phyloP scores from a whole-genome alignment of 2,797 vertebrate species.

The Chiroxiphia lanceolata region DNA sequence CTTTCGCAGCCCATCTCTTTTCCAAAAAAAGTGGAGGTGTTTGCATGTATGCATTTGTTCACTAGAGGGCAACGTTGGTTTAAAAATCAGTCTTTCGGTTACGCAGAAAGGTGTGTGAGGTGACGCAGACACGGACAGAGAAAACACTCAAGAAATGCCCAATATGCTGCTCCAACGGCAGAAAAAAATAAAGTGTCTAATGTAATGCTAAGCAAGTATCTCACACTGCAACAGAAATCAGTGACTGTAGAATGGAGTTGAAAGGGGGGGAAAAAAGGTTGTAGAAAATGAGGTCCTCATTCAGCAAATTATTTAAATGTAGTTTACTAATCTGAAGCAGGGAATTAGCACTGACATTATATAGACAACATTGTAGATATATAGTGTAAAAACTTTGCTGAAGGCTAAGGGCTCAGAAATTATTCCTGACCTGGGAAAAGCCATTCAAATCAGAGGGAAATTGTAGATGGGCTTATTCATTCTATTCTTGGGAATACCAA shows the following conservation, averaged over 20 bases:
- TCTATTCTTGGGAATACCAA: background rate
- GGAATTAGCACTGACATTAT: background rate
- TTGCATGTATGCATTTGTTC: background rate
- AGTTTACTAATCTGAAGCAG: background rate
- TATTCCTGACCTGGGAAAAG: background rate
- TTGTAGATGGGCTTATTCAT: background rate
- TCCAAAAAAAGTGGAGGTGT: background rate
- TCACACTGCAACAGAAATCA: background rate
- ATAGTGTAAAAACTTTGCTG: background rate
- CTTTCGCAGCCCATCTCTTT: background rate
- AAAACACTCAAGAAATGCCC: background rate
- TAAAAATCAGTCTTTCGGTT: background rate
- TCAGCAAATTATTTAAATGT: background rate
- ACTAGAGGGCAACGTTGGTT: slow-evolving; percentile 47
- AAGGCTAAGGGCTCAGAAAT: background rate
- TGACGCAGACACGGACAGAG: fast-evolving
- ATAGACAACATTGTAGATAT: background rate
- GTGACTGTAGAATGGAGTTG: background rate
- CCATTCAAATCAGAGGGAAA: background rate
- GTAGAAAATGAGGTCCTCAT: background rate
- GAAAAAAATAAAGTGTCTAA: background rate
- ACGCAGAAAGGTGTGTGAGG: background rate
- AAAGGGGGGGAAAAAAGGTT: background rate
- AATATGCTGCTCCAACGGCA: background rate
- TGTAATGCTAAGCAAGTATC: background rate